Conservation (phyloP, 2,888 invertebrate genomes). For the Microlaimidae sp. region DNA sequence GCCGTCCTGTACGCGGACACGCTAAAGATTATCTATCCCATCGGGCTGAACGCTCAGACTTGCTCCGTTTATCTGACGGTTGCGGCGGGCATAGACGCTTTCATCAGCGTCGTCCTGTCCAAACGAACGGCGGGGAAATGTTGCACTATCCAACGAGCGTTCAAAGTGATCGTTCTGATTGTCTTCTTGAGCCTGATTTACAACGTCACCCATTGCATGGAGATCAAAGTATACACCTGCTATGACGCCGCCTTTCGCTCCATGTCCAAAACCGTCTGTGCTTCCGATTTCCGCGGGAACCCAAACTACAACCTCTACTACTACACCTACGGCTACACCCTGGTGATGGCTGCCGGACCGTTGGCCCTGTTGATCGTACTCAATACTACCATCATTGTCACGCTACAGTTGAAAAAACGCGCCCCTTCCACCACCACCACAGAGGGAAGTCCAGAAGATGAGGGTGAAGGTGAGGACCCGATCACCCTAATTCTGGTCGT, state of each 20-base stretch:
- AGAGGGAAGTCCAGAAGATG: neutral
- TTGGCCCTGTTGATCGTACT: conserved; percentile 8
- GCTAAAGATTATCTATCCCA: conserved; percentile 20
- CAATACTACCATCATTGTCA: conserved; percentile 3
- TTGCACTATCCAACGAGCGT: neutral
- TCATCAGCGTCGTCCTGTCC: neutral
- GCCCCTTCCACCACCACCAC: neutral
- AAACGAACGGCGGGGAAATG: neutral
- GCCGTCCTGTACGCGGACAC: neutral
- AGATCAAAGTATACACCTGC: conserved; percentile 26
- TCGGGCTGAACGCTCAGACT: conserved; percentile 33
- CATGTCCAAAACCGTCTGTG: conserved; percentile 27
- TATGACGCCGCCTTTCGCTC: conserved; percentile 23
- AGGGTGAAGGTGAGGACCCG: neutral
- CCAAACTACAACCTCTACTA: conserved; percentile 19
- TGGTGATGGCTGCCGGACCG: conserved; percentile 13
- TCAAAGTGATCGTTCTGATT: conserved; percentile 18
- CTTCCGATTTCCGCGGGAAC: conserved; percentile 17
- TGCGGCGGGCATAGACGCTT: conserved; percentile 19
- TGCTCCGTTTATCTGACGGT: conserved; percentile 34
- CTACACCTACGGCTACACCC: conserved; percentile 11
- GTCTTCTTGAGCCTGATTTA: conserved; percentile 25
- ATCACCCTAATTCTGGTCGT: conserved; percentile 21
- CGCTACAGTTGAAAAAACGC: neutral
- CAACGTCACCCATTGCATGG: conserved; percentile 32